phyloP scores from a whole-genome alignment of 2,888 invertebrate genomes.

The Acronicta leporina region DNA sequence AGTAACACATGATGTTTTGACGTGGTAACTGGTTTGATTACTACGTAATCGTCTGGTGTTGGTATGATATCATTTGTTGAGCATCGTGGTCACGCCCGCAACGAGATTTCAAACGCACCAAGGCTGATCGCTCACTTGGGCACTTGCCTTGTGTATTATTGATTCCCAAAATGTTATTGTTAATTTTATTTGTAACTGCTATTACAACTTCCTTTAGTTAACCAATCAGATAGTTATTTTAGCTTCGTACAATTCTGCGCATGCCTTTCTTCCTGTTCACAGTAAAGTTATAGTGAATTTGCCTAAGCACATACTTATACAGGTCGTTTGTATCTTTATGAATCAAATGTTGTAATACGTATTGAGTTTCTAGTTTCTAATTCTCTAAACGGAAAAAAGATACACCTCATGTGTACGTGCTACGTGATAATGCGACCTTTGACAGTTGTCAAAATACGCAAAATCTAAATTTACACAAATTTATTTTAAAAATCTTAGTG shows the following conservation, averaged over 20 bases:
- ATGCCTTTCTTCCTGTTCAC: slow-evolving; percentile 5
- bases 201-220: slow-evolving; percentile 28
- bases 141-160: slow-evolving; percentile 49
- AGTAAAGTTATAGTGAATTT: slow-evolving; percentile 11
- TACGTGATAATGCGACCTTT: background rate
- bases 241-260: slow-evolving; percentile 16
- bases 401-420: background rate
- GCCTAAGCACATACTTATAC: slow-evolving; percentile 9
- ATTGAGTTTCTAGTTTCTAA: background rate
- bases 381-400: background rate
- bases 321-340: background rate
- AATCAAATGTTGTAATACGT: background rate
- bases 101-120: slow-evolving; percentile 71
- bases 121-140: slow-evolving; percentile 69
- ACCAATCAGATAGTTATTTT: slow-evolving; percentile 31
- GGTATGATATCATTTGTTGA: slow-evolving; percentile 84
- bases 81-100: slow-evolving; percentile 77
- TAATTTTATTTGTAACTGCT: slow-evolving; percentile 38
- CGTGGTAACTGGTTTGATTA: slow-evolving; percentile 75
- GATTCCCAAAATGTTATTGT: slow-evolving; percentile 51
- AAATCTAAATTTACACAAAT: background rate
- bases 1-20: slow-evolving; percentile 46
- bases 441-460: background rate
- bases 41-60: slow-evolving; percentile 81
- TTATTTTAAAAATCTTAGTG: slow-evolving; percentile 23